Percentiles rank a stretch among this genome's conserved stretches.
phyloP scores from a whole-genome alignment of 2,888 invertebrate genomes.

The Anticlea derivata region DNA sequence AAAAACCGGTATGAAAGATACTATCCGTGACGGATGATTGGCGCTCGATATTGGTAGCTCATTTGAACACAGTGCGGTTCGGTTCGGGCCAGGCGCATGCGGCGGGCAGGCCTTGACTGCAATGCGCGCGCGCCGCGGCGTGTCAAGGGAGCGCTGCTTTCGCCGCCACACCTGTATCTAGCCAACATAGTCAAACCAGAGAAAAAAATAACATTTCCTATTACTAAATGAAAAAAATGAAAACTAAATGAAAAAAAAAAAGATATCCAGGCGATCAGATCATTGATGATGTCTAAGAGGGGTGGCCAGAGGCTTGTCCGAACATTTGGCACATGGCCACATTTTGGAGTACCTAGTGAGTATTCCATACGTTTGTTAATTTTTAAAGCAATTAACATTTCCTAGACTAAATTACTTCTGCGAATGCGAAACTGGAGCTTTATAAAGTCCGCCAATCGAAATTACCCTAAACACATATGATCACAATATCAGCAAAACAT shows the following conservation, averaged over 20 bases:
- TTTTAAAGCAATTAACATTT: slow-evolving; percentile 42
- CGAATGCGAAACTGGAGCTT: neutral
- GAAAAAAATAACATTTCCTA: too few relatives aligned
- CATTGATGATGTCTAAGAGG: too few relatives aligned
- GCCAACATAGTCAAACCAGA: slow-evolving; percentile 51
- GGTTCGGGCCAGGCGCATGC: slow-evolving; percentile 55
- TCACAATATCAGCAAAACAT: neutral
- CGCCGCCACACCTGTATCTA: slow-evolving; percentile 74
- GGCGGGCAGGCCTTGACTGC: slow-evolving; percentile 75
- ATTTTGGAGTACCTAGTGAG: too few relatives aligned
- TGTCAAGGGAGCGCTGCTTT: slow-evolving; percentile 84
- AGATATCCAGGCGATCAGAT: too few relatives aligned
- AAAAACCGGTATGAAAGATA: slow-evolving; percentile 21
- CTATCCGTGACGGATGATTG: slow-evolving; percentile 15
- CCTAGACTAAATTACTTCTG: neutral
- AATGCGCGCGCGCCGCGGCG: slow-evolving; percentile 81
- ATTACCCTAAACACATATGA: neutral
- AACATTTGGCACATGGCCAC: too few relatives aligned
- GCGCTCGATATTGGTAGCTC: slow-evolving; percentile 43
- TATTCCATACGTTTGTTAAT: too few relatives aligned
- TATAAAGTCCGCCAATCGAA: neutral
- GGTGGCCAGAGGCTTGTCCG: too few relatives aligned
- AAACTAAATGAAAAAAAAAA: too few relatives aligned
- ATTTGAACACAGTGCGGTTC: slow-evolving; percentile 50
- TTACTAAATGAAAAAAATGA: too few relatives aligned